Evolutionary conservation across 2,797 vertebrate genomes (phyloP).

Genomic region (Caiman crocodilus): DNA sequence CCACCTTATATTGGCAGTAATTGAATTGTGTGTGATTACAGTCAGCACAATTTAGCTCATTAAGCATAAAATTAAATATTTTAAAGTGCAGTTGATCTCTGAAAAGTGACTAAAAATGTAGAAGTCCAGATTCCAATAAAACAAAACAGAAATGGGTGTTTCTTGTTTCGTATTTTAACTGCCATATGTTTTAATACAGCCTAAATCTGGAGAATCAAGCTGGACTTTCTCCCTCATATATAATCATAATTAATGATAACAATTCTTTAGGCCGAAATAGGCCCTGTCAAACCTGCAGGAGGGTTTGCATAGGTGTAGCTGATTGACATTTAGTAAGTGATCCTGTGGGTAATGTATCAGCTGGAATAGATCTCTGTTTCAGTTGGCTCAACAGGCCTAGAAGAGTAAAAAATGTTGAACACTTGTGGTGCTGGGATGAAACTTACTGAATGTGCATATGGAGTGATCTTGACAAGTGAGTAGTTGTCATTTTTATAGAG

Average conservation of each 20-base stretch:
- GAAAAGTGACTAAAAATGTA: neutral
- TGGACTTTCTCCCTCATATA: neutral
- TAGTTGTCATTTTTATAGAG: neutral
- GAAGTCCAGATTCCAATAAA: neutral
- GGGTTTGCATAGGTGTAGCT: neutral
- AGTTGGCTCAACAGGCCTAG: neutral
- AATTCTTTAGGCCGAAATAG: neutral
- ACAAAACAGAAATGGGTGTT: fast-evolving
- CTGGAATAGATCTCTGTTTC: neutral
- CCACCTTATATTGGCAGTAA: neutral
- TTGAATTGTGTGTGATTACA: neutral
- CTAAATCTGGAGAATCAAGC: neutral
- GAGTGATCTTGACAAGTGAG: neutral
- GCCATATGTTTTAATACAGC: neutral
- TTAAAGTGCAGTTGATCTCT: neutral
- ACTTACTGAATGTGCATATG: neutral
- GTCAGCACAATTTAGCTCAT: neutral
- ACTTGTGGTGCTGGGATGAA: neutral
- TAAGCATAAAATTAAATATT: neutral
- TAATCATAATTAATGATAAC: neutral
- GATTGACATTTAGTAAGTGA: neutral
- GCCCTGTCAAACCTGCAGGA: neutral
- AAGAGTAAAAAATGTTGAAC: neutral
- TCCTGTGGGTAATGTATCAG: neutral
- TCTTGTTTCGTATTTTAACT: neutral